Evolutionary conservation across 2,888 invertebrate species (phyloP), one percentile per base, ranked within the genome.

Genomic region (Chironomus tentans): DNA sequence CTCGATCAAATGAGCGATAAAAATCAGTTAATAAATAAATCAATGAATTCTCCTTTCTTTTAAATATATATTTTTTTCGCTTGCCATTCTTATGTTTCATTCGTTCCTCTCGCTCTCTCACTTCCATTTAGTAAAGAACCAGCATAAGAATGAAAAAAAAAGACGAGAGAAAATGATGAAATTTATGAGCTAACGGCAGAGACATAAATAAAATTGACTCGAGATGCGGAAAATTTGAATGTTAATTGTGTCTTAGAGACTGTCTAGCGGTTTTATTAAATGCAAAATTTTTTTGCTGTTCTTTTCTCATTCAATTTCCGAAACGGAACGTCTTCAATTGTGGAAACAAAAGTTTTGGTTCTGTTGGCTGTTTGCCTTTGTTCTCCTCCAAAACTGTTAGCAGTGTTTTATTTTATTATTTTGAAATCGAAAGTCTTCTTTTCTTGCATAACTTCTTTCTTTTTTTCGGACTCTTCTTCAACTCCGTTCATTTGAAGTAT

Each of bases 11-110:
- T 62, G 61, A 72, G 72, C 72, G 72, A 72, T 72, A 72, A 72
- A 72, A 61, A 61, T 72, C 72, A 72, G 72, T 72, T 72, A 72
- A 72, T 72, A 72, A 72, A 72, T 72, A 72, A 72, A 72, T 72
- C 72, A 72, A 72, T 72, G 72, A 38, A 22, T 56, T 70, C 47
- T 38, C 38, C 38, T 38, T 38, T 38, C 38, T 38, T 38, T 38
- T 38, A 38, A 38, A 38, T 38, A 38, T 38, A 38, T 10, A 10
- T 38, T 38, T 38, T 38, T 38, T 38, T 28, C 15, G 12, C 24
- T 65, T 13, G 65, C 65, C 24, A 21, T 65, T 65, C 24, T 65
- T 21, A 65, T 13, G 38, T 38, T 38, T 38, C 10, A 38, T 38
- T 38, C 38, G 38, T 38, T 38, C 38, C 38, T 28, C 3, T 38